These are phyloP conservation scores for Euphonia xanthogaster DNA, from an alignment of 2,797 vertebrate genomes.

Conservation along the genomic window DNA sequence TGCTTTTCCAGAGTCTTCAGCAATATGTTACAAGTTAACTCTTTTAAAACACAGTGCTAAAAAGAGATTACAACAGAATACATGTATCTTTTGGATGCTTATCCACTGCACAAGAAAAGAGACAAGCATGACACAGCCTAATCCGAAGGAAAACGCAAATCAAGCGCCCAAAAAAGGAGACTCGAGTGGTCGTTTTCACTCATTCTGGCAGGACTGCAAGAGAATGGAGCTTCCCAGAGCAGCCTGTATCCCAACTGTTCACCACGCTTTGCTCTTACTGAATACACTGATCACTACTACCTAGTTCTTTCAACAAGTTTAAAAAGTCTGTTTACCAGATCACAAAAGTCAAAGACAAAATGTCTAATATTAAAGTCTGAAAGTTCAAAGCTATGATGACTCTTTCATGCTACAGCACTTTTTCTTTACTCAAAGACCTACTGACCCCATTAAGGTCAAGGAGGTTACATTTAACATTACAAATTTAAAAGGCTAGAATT, in stretches of 20 bases:
- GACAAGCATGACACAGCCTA: neutral
- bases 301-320: neutral
- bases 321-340: neutral
- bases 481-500: neutral
- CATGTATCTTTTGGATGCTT: neutral
- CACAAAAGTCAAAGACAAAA: neutral
- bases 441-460: neutral
- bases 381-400: neutral
- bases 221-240: neutral
- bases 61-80: neutral
- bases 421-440: neutral
- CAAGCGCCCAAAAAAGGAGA: neutral
- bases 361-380: neutral
- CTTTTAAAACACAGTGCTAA: rapidly evolving
- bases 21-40: neutral
- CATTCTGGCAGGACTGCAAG: neutral
- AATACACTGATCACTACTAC: neutral
- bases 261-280: rapidly evolving
- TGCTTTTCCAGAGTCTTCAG: neutral
- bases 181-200: neutral
- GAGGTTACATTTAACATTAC: neutral
- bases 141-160: neutral
- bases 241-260: neutral
- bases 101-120: neutral
- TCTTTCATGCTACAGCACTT: neutral